Percentiles rank a stretch among this genome's conserved stretches.
Conservation (phyloP, 2,888 invertebrate genomes). For the Parnassius glacialis region DNA sequence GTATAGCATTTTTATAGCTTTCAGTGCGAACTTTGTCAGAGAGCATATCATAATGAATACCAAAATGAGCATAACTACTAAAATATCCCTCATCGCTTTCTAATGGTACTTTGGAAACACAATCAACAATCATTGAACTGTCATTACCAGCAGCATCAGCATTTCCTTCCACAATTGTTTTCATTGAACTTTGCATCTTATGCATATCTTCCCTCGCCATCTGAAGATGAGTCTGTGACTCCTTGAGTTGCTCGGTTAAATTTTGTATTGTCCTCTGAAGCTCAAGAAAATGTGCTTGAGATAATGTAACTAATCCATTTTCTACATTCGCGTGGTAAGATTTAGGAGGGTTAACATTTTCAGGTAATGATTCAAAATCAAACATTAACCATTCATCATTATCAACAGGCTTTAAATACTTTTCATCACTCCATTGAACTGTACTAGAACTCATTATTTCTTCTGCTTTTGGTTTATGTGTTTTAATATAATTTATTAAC, state of each 20-base stretch:
- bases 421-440: constrained; percentile 87
- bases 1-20: constrained; percentile 91
- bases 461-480: constrained; percentile 80
- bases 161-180: constrained; percentile 71
- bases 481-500: constrained; percentile 89
- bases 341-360: constrained; percentile 62
- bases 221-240: constrained; percentile 80
- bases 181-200: constrained; percentile 82
- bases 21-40: constrained; percentile 93
- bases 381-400: constrained; percentile 92
- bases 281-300: constrained; percentile 82
- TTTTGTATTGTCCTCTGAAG: constrained; percentile 81
- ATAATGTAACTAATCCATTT: constrained; percentile 81
- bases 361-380: constrained; percentile 81
- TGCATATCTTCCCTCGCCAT: constrained; percentile 82
- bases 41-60: constrained; percentile 97
- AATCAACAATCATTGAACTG: constrained; percentile 47
- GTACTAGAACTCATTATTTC: constrained; percentile 75
- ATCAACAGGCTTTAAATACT: constrained; percentile 87
- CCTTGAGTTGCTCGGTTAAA: constrained; percentile 79
- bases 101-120: constrained; percentile 73
- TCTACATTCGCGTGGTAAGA: constrained; percentile 82
- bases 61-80: constrained; percentile 92
- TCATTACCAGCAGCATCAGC: constrained; percentile 38
- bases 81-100: constrained; percentile 89